Evolutionary conservation across 2,888 invertebrate species (phyloP).

Genomic region (Bibio marci): DNA sequence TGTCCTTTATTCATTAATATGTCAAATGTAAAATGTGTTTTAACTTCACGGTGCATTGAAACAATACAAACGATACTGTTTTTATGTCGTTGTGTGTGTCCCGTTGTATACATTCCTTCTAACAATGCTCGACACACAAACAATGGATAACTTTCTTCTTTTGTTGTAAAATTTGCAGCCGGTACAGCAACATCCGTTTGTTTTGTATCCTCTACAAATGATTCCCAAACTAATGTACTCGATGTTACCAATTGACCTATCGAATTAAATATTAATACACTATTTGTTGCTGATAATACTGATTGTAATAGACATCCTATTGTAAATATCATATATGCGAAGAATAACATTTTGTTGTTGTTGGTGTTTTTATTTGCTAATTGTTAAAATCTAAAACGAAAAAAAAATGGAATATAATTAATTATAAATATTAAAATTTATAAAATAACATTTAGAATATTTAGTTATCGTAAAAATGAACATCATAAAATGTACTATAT

Average conservation of each 20-base stretch:
- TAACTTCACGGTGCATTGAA: conserved; percentile 38
- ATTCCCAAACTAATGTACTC: conserved; percentile 61
- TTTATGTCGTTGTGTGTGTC: conserved; percentile 34
- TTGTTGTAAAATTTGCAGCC: conserved; percentile 34
- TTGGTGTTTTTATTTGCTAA: no score
- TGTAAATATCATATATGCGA: no score
- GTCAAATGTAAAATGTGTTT: conserved; percentile 44
- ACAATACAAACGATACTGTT: conserved; percentile 40
- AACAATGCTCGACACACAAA: conserved; percentile 59
- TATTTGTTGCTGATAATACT: conserved; percentile 1
- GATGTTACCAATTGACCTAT: conserved; percentile 53
- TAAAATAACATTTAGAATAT: no score
- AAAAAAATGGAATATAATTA: no score
- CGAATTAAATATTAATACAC: background rate
- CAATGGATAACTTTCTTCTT: conserved; percentile 31
- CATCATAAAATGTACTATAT: no score
- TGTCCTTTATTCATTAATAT: conserved; percentile 61
- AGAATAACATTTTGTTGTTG: no score
- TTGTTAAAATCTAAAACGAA: no score
- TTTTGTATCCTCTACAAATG: conserved; percentile 29
- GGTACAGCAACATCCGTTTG: conserved; percentile 47
- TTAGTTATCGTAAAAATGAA: no score
- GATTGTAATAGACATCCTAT: background rate
- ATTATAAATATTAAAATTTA: no score
- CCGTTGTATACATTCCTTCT: conserved; percentile 57